Evolutionary conservation across 2,113 vertebrate genomes (phyloP).

Genomic region (Alligator mississippiensis): DNA sequence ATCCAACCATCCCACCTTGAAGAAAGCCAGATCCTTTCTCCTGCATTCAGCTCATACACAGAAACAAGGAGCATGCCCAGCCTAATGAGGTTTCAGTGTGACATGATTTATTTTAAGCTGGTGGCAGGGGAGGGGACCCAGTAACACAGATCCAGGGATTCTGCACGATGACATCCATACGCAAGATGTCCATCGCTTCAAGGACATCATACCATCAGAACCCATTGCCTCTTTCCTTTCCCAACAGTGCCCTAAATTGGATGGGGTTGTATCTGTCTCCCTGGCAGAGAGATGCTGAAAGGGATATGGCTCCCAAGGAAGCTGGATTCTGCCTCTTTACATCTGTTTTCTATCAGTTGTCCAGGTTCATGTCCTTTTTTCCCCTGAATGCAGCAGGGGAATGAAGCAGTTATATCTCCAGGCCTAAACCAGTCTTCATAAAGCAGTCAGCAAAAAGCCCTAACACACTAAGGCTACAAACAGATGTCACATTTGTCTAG

Average conservation of each 20-base stretch:
- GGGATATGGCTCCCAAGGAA: fast-evolving
- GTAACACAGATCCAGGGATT: conserved; percentile 4
- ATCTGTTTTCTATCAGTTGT: neutral
- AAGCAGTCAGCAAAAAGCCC: neutral
- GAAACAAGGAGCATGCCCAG: fast-evolving
- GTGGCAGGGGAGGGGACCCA: conserved; percentile 62
- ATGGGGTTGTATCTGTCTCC: neutral
- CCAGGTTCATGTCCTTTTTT: neutral
- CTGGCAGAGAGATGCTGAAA: neutral
- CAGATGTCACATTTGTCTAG: too few relatives aligned
- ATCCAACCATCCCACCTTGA: neutral
- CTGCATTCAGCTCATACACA: neutral
- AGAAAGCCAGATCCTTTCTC: neutral
- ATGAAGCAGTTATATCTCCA: neutral
- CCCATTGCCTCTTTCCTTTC: neutral
- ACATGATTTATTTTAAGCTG: conserved; percentile 5
- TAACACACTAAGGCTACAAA: neutral
- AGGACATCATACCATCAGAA: neutral
- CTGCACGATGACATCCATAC: fast-evolving
- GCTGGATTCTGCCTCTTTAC: neutral
- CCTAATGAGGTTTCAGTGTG: neutral
- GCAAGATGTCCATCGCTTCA: neutral
- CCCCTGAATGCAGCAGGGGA: neutral
- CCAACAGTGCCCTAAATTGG: neutral
- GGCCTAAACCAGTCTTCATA: neutral